Evolutionary conservation across 2,113 vertebrate species (phyloP).

Genomic region (Lasiurus cinereus): DNA sequence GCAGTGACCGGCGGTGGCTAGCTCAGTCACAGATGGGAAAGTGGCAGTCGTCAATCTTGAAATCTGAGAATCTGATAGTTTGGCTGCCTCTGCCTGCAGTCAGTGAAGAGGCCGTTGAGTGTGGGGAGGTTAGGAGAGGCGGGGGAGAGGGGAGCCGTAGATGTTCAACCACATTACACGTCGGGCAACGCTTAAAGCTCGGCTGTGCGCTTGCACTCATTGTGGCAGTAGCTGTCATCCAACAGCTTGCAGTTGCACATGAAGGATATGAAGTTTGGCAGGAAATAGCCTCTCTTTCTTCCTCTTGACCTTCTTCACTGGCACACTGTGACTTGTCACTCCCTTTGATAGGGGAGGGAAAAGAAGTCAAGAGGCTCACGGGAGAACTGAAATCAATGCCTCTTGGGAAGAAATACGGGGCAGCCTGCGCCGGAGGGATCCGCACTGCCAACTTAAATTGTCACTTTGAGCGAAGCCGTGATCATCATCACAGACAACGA

Average conservation of each 20-base stretch:
- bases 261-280: conserved; percentile 62
- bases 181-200: background rate
- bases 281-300: conserved; percentile 79
- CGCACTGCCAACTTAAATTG: conserved; percentile 46
- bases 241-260: background rate
- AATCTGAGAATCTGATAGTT: background rate
- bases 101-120: background rate
- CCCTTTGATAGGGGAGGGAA: conserved; percentile 33
- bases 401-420: conserved; percentile 1
- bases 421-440: conserved; percentile 22
- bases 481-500: conserved; percentile 59
- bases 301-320: conserved; percentile 81
- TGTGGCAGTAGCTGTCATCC: conserved; percentile 37
- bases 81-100: background rate
- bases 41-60: background rate
- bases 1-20: accelerated
- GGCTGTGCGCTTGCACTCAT: background rate
- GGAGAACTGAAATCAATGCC: conserved; percentile 64
- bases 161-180: background rate
- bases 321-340: conserved; percentile 79
- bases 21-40: background rate
- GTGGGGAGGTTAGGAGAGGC: background rate
- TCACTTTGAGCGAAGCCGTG: conserved; percentile 59
- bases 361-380: conserved; percentile 67
- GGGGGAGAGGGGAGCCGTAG: background rate